Conservation (phyloP, 1,140 invertebrate genomes). For the Kradibia gibbosae region DNA sequence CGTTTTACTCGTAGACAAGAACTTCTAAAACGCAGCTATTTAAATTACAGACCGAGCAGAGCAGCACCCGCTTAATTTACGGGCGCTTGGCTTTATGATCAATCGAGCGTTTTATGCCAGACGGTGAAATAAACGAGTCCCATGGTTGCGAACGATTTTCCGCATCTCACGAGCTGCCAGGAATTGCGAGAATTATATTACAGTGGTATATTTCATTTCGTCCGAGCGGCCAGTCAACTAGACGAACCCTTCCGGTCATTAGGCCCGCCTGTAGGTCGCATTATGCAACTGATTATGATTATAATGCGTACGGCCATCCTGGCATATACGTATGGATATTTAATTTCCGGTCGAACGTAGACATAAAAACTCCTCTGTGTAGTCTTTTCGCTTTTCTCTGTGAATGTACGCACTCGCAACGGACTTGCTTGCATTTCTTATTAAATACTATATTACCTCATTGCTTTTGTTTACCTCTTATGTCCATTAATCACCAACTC, state of each 20-base stretch:
- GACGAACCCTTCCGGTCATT: slow-evolving; percentile 55
- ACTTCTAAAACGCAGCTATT: too few species aligned
- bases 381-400: neutral
- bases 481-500: neutral
- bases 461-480: neutral
- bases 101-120: too few species aligned
- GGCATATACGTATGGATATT: slow-evolving; percentile 58
- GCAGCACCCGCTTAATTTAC: too few species aligned
- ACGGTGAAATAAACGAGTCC: too few species aligned
- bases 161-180: neutral
- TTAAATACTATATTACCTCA: neutral
- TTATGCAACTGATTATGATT: slow-evolving; percentile 51
- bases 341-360: slow-evolving; percentile 48
- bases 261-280: slow-evolving; percentile 42
- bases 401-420: neutral
- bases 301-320: slow-evolving; percentile 51
- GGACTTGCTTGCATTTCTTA: neutral
- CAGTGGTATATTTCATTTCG: slow-evolving; percentile 24
- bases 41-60: too few species aligned
- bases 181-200: slow-evolving; percentile 19
- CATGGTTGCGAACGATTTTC: too few species aligned
- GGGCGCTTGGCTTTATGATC: too few species aligned
- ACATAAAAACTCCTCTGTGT: neutral
- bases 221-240: neutral
- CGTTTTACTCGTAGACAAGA: too few species aligned